Evolutionary conservation across 2,797 vertebrate species (phyloP).

Genomic region (Protosalanx chinensis): DNA sequence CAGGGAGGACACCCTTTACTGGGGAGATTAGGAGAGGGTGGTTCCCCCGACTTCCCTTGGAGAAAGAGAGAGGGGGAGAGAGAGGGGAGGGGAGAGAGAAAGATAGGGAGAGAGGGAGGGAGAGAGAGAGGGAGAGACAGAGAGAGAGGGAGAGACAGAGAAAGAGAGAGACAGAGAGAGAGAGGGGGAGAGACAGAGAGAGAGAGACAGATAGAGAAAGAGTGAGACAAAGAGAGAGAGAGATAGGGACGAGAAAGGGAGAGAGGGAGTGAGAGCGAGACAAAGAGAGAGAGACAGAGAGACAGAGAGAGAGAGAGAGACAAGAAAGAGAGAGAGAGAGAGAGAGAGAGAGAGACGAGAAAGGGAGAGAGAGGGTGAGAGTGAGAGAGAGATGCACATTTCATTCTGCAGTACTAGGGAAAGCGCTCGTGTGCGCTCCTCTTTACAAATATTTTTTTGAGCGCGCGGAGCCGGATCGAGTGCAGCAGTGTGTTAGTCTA

Average conservation of each 20-base stretch:
- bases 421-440: constrained; percentile 17
- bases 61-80: neutral
- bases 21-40: neutral
- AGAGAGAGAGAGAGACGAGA: constrained; percentile 32
- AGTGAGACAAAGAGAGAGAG: neutral
- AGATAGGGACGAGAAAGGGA: neutral
- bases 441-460: neutral
- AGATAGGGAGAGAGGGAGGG: neutral
- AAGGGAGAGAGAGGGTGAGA: neutral
- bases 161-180: neutral
- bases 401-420: constrained; percentile 59
- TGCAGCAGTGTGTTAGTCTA: neutral
- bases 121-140: neutral
- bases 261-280: neutral
- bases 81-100: neutral
- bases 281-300: constrained; percentile 21
- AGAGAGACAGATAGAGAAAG: neutral
- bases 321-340: constrained; percentile 19
- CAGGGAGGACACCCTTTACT: constrained; percentile 2
- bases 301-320: neutral
- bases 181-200: neutral
- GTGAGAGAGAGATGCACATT: constrained; percentile 32
- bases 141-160: constrained; percentile 1
- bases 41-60: constrained; percentile 1
- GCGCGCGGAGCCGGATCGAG: neutral